A percentile compares a stretch with the other conserved stretches of the same genome.
These are phyloP conservation scores for Acheta domesticus DNA, from an alignment of 2,888 invertebrate species.

Conservation along the genomic window DNA sequence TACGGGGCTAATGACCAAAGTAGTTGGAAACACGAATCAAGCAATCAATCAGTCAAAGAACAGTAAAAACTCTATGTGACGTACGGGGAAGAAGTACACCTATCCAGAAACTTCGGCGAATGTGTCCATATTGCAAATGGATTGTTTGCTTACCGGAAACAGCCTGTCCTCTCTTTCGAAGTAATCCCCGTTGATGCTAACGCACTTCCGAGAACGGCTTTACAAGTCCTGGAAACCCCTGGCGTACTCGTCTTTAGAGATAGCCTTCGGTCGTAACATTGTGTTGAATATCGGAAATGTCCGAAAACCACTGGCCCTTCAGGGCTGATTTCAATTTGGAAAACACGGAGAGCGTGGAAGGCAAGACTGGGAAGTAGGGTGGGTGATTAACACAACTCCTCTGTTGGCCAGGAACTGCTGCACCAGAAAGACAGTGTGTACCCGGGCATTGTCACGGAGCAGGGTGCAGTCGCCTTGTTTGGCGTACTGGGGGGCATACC, in stretches of 20 bases:
- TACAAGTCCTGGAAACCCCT: not conserved
- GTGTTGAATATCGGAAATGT: no score
- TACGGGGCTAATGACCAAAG: no score
- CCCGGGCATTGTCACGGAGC: not conserved
- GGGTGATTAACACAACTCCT: not conserved
- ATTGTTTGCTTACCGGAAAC: not conserved
- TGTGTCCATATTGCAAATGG: not conserved
- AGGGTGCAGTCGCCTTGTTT: conserved; percentile 11
- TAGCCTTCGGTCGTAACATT: no score
- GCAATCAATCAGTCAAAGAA: no score
- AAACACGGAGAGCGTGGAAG: no score
- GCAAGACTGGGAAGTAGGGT: no score
- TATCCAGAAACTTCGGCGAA: not conserved
- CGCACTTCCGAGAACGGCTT: not conserved
- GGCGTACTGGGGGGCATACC: not conserved
- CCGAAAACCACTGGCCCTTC: no score
- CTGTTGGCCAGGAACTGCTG: not conserved
- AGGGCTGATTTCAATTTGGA: no score
- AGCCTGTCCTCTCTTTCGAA: not conserved
- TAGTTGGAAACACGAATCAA: no score
- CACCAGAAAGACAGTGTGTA: not conserved
- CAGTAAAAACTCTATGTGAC: no score
- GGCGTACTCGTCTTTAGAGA: not conserved
- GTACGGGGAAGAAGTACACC: no score
- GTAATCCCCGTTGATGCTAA: not conserved